Conservation (phyloP, 2,113 vertebrate species). For the Cyprinus carpio region DNA sequence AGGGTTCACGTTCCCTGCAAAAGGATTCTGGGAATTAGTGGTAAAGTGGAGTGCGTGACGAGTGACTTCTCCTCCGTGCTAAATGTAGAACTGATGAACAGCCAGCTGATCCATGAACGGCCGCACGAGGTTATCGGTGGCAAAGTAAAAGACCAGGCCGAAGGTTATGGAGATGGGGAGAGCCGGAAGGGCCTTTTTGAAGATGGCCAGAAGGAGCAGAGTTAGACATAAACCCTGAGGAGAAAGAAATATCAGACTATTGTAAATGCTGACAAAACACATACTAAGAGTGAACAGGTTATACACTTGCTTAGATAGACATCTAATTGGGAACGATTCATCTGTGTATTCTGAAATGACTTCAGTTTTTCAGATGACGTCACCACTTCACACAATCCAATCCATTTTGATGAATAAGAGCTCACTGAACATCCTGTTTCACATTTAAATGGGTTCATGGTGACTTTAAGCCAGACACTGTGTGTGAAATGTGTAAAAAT, state of each 20-base stretch:
- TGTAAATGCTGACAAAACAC: not conserved
- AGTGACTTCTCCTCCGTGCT: constrained; percentile 55
- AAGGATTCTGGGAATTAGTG: constrained; percentile 36
- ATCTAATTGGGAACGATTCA: not conserved
- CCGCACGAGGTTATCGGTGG: constrained; percentile 95
- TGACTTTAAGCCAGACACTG: not conserved
- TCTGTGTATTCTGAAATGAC: not conserved
- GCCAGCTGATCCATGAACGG: constrained; percentile 97
- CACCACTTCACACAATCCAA: not conserved
- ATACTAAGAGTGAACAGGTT: not conserved
- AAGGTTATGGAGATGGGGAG: constrained; percentile 98
- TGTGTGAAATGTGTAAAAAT: too few species aligned
- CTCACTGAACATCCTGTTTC: not conserved
- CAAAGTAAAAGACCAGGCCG: constrained; percentile 98
- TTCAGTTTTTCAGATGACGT: not conserved
- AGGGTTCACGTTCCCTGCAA: constrained; percentile 47
- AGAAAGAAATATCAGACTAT: not conserved
- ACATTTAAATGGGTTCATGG: not conserved
- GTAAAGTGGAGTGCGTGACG: constrained; percentile 22
- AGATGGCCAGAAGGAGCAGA: constrained; percentile 95
- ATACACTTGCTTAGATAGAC: not conserved
- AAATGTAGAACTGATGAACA: constrained; percentile 98
- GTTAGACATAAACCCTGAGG: constrained; percentile 95
- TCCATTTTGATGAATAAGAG: not conserved
- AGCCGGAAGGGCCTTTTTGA: constrained; percentile 97